Base-by-base conservation (phyloP, 2,113 vertebrate genomes). In the Rhinoderma darwinii region DNA sequence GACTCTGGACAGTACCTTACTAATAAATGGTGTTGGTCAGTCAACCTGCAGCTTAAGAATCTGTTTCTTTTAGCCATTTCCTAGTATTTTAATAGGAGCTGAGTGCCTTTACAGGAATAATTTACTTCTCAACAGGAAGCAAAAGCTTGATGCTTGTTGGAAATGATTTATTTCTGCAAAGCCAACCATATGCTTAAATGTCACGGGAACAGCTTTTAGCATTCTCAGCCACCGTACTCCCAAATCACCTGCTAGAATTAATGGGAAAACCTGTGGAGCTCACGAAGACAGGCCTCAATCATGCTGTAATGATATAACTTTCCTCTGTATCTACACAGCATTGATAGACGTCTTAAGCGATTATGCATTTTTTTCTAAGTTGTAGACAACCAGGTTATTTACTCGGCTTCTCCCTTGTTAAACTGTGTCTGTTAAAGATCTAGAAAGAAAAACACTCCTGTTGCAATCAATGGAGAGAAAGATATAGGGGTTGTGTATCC, bases 121-220 rank as follows among this genome's bases (percentile, higher is more conserved):
- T 87, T 82, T 87, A 82, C 86, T 75, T 82, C 86, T 87, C 86
- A 75, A 82, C 86, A 75, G 68, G 86, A 87, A 87, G 51, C 68
- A 75, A 87, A 87, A 75, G 78, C 86, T 75, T 82, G 77, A 82
- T 41, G 77, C 43, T 79, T 86, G 85, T 86, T 81, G 66, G 84
- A 86, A 86, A 82, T 82, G 86, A 87, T 87, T 82, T 87, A 87
- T 87, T 87, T 87, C 86, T 82, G 68, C 86, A 87, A 82, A 82
- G 47, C 54, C 41, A 41, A 80, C 86, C 86, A 87, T 87, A 87
- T 87, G 86, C 72, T 82, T 87, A 87, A 87, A 82, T 87, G 86
- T 63, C 86, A 87, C 68, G 18, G 68, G 86, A 81, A 74, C 51
- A 50, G 86, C 37, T 82, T 87, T 87, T 61, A 82, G 78, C 61